Evolutionary conservation across 2,888 invertebrate genomes (phyloP).

Genomic region (Pycnomerus fuliginosus): DNA sequence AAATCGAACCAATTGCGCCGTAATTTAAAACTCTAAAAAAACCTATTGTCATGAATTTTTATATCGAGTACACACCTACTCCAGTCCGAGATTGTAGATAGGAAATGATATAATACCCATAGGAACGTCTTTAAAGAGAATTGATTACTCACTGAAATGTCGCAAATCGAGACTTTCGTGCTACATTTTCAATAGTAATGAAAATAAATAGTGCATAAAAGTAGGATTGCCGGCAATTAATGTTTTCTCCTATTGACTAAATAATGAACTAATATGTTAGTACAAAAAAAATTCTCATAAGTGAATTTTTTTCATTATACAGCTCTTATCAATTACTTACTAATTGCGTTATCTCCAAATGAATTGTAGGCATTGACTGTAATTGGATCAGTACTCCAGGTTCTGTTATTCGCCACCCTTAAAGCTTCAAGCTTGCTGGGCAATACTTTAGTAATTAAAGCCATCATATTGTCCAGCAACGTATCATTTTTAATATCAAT

Average conservation of each 20-base stretch:
- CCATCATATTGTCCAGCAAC: constrained; percentile 71
- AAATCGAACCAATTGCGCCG: constrained; percentile 74
- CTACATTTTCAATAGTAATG: no score
- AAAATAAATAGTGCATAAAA: no score
- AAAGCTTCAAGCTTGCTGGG: constrained; percentile 58
- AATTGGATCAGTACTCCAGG: constrained; percentile 75
- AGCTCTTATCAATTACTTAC: constrained; percentile 54
- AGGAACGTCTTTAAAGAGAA: constrained; percentile 85
- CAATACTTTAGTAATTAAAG: constrained; percentile 60
- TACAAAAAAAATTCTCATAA: no score
- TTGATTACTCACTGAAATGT: no score
- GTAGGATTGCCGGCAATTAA: no score
- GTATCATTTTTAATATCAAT: constrained; percentile 58
- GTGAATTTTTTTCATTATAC: no score
- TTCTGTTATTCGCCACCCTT: constrained; percentile 58
- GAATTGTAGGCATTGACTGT: constrained; percentile 82
- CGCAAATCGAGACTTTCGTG: no score
- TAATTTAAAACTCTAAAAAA: constrained; percentile 73
- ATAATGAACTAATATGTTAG: no score
- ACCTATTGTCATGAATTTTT: constrained; percentile 8
- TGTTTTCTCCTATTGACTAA: no score
- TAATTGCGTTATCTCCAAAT: constrained; percentile 77
- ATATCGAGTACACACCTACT: constrained; percentile 61
- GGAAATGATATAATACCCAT: constrained; percentile 82
- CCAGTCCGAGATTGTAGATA: constrained; percentile 79